A percentile compares a stretch with the other conserved stretches of the same genome.
phyloP scores from a whole-genome alignment of 2,888 invertebrate species.

The Rhagonycha fulva region DNA sequence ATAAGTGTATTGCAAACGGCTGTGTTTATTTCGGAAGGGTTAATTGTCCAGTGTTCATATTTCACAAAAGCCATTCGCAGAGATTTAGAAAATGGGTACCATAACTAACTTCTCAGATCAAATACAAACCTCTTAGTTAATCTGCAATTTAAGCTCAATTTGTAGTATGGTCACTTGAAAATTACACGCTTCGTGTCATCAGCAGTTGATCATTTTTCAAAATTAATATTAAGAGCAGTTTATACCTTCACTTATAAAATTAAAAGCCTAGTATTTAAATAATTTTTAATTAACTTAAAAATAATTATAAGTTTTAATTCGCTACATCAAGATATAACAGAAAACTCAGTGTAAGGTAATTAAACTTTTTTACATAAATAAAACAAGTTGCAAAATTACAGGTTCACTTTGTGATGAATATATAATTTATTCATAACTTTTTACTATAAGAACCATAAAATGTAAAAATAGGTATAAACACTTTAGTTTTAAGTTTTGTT shows the following conservation, averaged over 20 bases:
- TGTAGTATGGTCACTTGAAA: conserved; percentile 32
- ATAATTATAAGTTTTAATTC: neutral
- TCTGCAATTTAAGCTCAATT: conserved; percentile 35
- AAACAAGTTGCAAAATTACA: neutral
- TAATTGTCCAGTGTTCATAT: conserved; percentile 39
- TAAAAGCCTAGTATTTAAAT: neutral
- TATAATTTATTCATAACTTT: neutral
- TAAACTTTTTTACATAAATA: neutral
- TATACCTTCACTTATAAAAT: conserved; percentile 23
- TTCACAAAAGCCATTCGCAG: conserved; percentile 37
- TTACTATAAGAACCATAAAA: neutral
- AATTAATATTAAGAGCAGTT: conserved; percentile 28
- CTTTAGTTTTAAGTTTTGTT: neutral
- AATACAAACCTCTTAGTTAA: conserved; percentile 32
- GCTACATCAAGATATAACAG: neutral
- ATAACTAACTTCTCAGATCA: conserved; percentile 27
- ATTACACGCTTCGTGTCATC: conserved; percentile 35
- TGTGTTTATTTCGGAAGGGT: conserved; percentile 39
- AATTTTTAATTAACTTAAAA: conserved; percentile 9
- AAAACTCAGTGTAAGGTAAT: neutral
- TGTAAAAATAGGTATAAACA: neutral
- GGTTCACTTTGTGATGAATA: neutral
- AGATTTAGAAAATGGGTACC: conserved; percentile 25
- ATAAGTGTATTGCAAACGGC: conserved; percentile 20
- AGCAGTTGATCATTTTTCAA: conserved; percentile 39